Percentiles rank a stretch among this genome's conserved stretches.
These are phyloP conservation scores for Amblyjoppa proteus DNA, from an alignment of 2,888 invertebrate species.

Conservation along the genomic window DNA sequence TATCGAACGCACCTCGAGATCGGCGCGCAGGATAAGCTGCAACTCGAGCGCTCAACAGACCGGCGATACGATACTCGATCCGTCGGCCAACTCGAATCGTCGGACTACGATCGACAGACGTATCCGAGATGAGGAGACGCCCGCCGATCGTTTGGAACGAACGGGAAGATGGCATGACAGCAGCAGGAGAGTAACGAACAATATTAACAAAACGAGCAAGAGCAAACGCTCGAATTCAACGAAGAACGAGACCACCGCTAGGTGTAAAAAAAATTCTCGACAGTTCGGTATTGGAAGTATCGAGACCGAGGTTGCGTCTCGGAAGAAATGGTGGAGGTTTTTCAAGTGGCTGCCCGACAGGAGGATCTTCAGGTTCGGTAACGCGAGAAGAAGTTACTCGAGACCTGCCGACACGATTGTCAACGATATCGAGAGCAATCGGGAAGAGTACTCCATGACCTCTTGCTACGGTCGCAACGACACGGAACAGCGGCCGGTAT, in stretches of 20 bases:
- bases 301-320: constrained; percentile 27
- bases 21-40: constrained; percentile 11
- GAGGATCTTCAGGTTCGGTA: constrained; percentile 73
- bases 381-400: constrained; percentile 62
- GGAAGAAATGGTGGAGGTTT: constrained; percentile 80
- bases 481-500: constrained; percentile 71
- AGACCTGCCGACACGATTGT: constrained; percentile 69
- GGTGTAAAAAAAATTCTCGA: constrained; percentile 5
- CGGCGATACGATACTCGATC: constrained; percentile 8
- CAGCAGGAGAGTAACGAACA: constrained; percentile 1
- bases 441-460: constrained; percentile 79
- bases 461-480: constrained; percentile 74
- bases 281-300: constrained; percentile 27
- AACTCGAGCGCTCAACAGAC: constrained; percentile 6
- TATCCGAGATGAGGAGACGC: not conserved
- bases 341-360: constrained; percentile 79
- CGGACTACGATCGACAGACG: not conserved
- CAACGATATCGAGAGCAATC: constrained; percentile 73
- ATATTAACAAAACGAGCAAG: not conserved
- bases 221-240: constrained; percentile 37
- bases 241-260: constrained; percentile 12
- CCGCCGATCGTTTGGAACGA: not conserved
- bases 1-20: not conserved
- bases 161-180: constrained; percentile 36
- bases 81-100: not conserved